Evolutionary conservation across 2,113 vertebrate species (phyloP), one percentile per base, ranked within the genome.

Genomic region (Pimephales promelas): DNA sequence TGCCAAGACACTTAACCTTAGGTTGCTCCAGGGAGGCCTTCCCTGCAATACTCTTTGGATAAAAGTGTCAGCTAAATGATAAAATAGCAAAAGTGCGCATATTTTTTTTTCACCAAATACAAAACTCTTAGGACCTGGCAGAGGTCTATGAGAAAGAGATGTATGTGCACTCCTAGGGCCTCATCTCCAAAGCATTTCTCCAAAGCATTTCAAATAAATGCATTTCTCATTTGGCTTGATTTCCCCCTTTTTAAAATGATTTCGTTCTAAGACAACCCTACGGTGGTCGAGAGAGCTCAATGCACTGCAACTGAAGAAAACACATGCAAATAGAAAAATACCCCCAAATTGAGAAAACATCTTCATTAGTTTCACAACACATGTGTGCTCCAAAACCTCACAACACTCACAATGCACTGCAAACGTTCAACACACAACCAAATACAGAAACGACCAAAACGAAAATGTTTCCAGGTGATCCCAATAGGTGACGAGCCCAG

Each of bases 1-100:
- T n/a, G n/a, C n/a, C n/a, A n/a, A 78, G 36, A 78, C 8, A 62
- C 56, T 78, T 61, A 78, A 78, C 56, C 54, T n/a, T 9, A 24
- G 75, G 54, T 36, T 77, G 56, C 75, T 61, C 56, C 76, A 78
- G 8, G 6, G 36, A 13, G 57, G 47, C 24, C 11, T 20, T 66
- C 18, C 43, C 43, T 79, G 18, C 34, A 79, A 64, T 64, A 79
- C 43, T 31, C 78, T 66, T 80, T 66, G 61, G 61, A 80, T 80
- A 62, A 80, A 80, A 34, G 26, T 66, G 78, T 80, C 61, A 79
- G 16, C 43, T 52, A 80, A 31, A 24, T 31, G 59, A 80, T 49
- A 49, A 80, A 80, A 47, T 49, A 80, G 26, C 56, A 61, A 24
- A 61, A 61, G 7, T 59, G 16, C 78, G 43, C 57, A 66, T 80